A percentile compares a stretch with the other conserved stretches of the same genome.
phyloP scores from a whole-genome alignment of 2,113 vertebrate species.

The cat (Felis catus) region DNA sequence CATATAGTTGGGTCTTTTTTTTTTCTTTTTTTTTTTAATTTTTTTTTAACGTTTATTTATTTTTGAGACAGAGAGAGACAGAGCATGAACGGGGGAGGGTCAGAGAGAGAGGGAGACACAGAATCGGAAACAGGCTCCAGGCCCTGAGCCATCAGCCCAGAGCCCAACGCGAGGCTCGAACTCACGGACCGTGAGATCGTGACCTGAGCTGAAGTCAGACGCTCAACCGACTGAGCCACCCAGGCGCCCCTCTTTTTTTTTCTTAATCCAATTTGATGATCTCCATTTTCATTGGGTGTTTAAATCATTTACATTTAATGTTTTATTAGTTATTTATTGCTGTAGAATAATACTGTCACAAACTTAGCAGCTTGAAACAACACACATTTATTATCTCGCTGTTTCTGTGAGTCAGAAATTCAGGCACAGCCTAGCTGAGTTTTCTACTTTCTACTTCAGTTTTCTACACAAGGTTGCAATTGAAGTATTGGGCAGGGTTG shows the following conservation, averaged over 20 bases:
- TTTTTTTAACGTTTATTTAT: no score
- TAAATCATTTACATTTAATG: not conserved
- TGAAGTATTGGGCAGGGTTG: not conserved
- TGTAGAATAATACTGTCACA: not conserved
- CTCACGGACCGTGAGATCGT: no score
- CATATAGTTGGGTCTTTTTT: not conserved
- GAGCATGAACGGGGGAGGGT: no score
- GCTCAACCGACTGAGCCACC: no score
- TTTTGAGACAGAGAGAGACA: no score
- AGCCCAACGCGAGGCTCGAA: no score
- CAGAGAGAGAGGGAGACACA: no score
- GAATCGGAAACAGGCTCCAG: no score
- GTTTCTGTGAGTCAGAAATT: not conserved
- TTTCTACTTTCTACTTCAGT: not conserved
- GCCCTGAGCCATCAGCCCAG: no score
- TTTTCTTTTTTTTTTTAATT: no score
- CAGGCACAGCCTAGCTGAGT: not conserved
- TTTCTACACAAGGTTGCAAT: not conserved
- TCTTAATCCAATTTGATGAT: not conserved
- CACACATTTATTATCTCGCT: not conserved
- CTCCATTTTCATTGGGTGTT: not conserved
- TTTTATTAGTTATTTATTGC: not conserved
- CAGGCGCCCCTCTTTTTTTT: not conserved
- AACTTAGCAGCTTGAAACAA: constrained; percentile 14
- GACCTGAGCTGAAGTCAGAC: no score